Conservation (phyloP, 2,888 invertebrate species). For the Meiosimyza platycephala region DNA sequence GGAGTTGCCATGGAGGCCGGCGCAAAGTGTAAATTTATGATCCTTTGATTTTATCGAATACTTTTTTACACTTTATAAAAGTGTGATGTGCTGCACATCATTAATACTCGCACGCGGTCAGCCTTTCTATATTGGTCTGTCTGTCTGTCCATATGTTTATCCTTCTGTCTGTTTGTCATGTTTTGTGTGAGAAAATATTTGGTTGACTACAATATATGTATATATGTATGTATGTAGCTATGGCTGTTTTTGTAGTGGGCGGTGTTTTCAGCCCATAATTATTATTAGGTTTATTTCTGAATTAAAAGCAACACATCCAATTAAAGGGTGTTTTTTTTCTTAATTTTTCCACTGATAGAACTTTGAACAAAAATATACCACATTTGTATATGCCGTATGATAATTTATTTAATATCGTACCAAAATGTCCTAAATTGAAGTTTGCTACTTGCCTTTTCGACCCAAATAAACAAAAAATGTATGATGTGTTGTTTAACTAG, state of each 20-base stretch:
- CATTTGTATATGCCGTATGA: no score
- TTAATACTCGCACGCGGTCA: slow-evolving; percentile 61
- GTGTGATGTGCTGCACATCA: slow-evolving; percentile 53
- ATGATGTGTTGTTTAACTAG: no score
- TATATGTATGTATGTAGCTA: background rate
- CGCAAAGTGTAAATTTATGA: slow-evolving; percentile 68
- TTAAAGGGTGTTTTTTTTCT: no score
- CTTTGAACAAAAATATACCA: no score
- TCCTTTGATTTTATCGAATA: slow-evolving; percentile 65
- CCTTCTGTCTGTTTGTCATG: slow-evolving; percentile 10
- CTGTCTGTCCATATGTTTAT: background rate
- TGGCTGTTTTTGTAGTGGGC: slow-evolving; percentile 13
- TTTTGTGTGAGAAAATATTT: slow-evolving; percentile 25
- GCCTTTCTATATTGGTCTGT: slow-evolving; percentile 42
- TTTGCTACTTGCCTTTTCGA: no score
- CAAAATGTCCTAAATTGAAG: no score
- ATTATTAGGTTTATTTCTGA: no score
- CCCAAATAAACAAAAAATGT: no score
- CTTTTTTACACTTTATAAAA: slow-evolving; percentile 61
- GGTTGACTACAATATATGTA: no score
- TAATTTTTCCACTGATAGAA: no score
- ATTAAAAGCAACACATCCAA: no score
- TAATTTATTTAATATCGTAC: no score
- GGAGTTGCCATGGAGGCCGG: slow-evolving; percentile 65
- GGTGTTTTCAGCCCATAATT: background rate